Base-by-base conservation (phyloP, 2,888 invertebrate genomes). In the Melipona beecheii region DNA sequence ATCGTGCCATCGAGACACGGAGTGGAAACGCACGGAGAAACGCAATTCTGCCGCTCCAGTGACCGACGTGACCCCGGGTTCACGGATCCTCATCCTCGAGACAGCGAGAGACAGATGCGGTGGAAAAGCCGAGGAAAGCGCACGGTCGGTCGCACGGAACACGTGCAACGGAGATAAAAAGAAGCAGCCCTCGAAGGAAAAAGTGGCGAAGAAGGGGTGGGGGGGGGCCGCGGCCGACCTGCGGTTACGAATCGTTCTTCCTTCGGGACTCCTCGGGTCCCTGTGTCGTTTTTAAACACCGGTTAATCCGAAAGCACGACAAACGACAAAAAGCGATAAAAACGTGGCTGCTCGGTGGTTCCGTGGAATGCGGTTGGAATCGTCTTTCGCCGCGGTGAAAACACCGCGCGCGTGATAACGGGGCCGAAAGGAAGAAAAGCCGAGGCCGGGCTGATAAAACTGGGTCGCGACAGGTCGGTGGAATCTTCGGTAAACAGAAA, bases 251-350 rank as follows among this genome's bases (percentile, higher is more conserved):
- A 85, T 85, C 69, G 78, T 81, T 84, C 70, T 79, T 69, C 56
- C 43, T 43, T 66, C 66, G 68, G 68, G 83, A 90, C 84, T 85
- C 72, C 24, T 17, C 69, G 71, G 50, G 72, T 27, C 19, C 70
- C 13, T 73, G 84, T 87, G 89, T 90, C 89, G 84, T 88, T 87
- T 89, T 84, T 90, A 90, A 92, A 92, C 87, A 92, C 66, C 73
- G 85, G 85, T 91, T 93, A 93, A 93, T 93, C 93, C 91, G 87
- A 87, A 92, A 89, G 84, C 81, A 90, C 84, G 85, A 92, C 90
- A 91, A 90, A 90, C 86, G 90, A 89, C 89, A 4, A 6, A 27
- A 50, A 36, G 89, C 81, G 89, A 90, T 87, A 89, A 88, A 43
- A 83, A 70, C 73, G 56, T 75, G 31, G 74, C 6, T 52, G 21